Base-by-base conservation (phyloP, 2,888 invertebrate genomes). In the Iphiclides podalirius region DNA sequence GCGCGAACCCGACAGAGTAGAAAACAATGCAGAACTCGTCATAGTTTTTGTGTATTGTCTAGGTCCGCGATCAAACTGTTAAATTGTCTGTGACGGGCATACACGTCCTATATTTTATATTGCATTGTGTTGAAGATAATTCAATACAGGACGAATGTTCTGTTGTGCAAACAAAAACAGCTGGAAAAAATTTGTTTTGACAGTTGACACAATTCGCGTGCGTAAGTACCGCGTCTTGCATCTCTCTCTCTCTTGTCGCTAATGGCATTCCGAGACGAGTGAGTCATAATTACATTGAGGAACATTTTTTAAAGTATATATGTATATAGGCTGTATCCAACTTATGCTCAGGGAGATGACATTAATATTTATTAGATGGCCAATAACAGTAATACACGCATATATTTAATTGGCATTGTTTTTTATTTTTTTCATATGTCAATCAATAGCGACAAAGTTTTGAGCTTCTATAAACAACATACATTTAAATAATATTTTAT, bases 31-130 rank as follows among this genome's bases (percentile, higher is more conserved):
- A 66, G 64, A 59, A 63, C 58, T 66, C 62, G 61, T 54, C 61
- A 49, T 47, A 11, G 43, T 60, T 67, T 68, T 66, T 66, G 54
- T 58, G 28, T 61, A 73, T 78, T 77, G 74, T 77, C 72, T 75
- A 65, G 66, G 58, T 54, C 58, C 55, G 48, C 55, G 63, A 70
- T 71, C 72, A 72, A 58, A 56, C 53, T 58, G 55, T 66, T 61
- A 79, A 79, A 77, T 74, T 77, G 64, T 46, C 67, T 68, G 63
- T 69, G 31, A 31, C 31, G 2, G 58, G 68, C 67, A 47, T 39
- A 52, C 55, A 37, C 53, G 52, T 26, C 44, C 41, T 45, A 39
- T 52, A 50, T 39, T 42, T 60, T 44, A 42, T 53, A 42, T 20
- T 37, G 20, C 31, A 28, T 17, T 41, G 43, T 38, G 39, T 44